Percentiles rank a stretch among this genome's conserved stretches.
phyloP scores from a whole-genome alignment of 2,888 invertebrate genomes.

The Pollenia angustigena region DNA sequence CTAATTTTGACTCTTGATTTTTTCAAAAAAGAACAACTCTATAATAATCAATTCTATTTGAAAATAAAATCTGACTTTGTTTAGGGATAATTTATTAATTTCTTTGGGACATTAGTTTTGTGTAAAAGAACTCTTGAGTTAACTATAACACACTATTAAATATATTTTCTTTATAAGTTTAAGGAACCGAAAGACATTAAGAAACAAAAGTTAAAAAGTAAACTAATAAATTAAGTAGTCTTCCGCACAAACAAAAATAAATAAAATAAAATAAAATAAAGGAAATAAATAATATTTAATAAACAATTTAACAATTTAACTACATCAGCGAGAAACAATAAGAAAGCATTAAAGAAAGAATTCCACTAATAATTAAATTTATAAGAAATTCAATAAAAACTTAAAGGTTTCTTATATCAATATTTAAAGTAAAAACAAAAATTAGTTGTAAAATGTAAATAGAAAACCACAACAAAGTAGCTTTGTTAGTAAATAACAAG shows the following conservation, averaged over 20 bases:
- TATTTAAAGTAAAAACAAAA: conserved; percentile 51
- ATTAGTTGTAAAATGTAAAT: conserved; percentile 36
- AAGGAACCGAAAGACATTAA: conserved; percentile 66
- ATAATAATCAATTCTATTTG: background rate
- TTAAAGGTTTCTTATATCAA: conserved; percentile 70
- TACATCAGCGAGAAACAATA: conserved; percentile 23
- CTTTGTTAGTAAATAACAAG: conserved; percentile 67
- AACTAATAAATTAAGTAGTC: conserved; percentile 78
- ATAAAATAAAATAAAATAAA: conserved; percentile 34
- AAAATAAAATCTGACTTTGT: conserved; percentile 73
- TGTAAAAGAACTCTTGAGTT: conserved; percentile 35
- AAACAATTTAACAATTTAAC: conserved; percentile 12
- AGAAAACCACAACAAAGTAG: conserved; percentile 68
- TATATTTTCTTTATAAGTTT: conserved; percentile 32
- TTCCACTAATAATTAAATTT: conserved; percentile 69
- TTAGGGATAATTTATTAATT: conserved; percentile 71
- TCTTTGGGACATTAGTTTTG: conserved; percentile 29
- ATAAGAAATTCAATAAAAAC: conserved; percentile 59
- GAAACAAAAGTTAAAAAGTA: conserved; percentile 66
- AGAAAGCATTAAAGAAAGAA: conserved; percentile 49
- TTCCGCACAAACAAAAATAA: conserved; percentile 78
- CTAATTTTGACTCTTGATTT: too few relatives aligned
- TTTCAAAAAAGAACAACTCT: too few relatives aligned
- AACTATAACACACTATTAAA: conserved; percentile 25
- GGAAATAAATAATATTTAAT: conserved; percentile 20